Base-by-base conservation (phyloP, 2,113 vertebrate species). In the Haliaeetus leucogaster region DNA sequence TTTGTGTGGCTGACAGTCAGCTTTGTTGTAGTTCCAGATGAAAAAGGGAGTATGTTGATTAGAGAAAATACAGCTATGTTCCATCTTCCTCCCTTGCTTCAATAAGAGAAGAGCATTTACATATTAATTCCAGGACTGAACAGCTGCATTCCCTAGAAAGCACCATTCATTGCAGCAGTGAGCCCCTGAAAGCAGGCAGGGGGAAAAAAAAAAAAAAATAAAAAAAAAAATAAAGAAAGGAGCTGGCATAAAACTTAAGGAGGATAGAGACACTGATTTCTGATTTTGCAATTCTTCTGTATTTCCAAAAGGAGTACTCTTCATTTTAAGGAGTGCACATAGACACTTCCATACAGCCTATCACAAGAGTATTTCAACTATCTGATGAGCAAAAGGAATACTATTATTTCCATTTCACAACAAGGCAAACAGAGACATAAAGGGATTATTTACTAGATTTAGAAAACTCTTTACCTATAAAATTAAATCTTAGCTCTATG, bases 81-180 rank as follows among this genome's bases (percentile, higher is more conserved):
- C 90, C 90, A 77, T 98, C 95, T 96, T 96, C 72, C 48, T 95
- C 71, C 81, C 48, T 52, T 90, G 61, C 40, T 82, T 95, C 92
- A 95, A 70, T 89, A 95, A 92, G 63, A 89, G 70, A 95, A 95
- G 53, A 91, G 18, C 77, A 97, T 97, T 96, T 95, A 95, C 91
- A 97, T 97, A 87, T 94, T 97, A 97, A 97, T 95, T 96, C 91
- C 48, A 86, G 81, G 45, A 88, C 29, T 92, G 91, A 97, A 96
- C 94, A 97, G 90, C 95, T 95, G 94, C 95, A 89, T 96, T 95
- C 94, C 95, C 93, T 94, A 84, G 93, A 95, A 97, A 97, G 66
- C 48, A 20, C 40, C 77, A 95, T 92, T 93, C 90, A 91, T 52
- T 96, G 90, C 78, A 93, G 71, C 89, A 85, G 53, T n/a, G 79